Conservation (phyloP, 64 coral and sea anemone species). For the Stichodactyla mertensii region DNA sequence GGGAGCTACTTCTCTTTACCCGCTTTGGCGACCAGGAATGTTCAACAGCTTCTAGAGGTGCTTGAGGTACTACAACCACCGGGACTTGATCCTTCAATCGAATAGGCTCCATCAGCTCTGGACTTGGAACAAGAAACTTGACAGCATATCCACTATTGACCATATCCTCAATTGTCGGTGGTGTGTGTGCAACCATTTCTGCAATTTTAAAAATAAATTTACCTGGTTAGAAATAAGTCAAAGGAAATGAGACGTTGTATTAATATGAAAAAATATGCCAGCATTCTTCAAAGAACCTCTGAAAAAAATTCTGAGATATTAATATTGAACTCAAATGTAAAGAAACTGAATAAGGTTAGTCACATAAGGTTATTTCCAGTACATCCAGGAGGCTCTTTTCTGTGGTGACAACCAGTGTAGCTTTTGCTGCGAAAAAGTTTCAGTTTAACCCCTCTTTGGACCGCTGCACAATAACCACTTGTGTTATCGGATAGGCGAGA, state of each 20-base stretch:
- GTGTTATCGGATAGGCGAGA: background rate
- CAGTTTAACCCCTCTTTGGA: background rate
- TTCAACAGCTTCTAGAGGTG: background rate
- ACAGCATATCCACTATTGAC: constrained; percentile 21
- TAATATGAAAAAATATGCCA: background rate
- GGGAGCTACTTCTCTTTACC: background rate
- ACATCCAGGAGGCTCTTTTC: background rate
- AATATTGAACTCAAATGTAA: background rate
- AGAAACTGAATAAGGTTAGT: background rate
- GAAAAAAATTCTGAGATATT: background rate
- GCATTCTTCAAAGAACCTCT: background rate
- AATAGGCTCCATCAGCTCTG: constrained; percentile 22
- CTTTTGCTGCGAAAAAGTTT: background rate
- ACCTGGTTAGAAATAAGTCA: background rate
- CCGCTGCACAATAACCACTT: background rate
- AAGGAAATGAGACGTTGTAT: background rate
- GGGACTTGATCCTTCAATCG: constrained; percentile 7
- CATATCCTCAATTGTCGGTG: constrained; percentile 27
- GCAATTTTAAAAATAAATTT: background rate
- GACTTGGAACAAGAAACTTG: constrained; percentile 17
- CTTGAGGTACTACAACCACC: background rate
- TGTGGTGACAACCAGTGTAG: background rate
- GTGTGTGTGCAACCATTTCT: constrained; percentile 17
- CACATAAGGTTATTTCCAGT: background rate
- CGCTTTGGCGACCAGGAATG: constrained; percentile 17